Percentiles rank a stretch among this genome's conserved stretches.
Conservation (phyloP, 2,888 invertebrate genomes). For the Ptychoptera albimana region DNA sequence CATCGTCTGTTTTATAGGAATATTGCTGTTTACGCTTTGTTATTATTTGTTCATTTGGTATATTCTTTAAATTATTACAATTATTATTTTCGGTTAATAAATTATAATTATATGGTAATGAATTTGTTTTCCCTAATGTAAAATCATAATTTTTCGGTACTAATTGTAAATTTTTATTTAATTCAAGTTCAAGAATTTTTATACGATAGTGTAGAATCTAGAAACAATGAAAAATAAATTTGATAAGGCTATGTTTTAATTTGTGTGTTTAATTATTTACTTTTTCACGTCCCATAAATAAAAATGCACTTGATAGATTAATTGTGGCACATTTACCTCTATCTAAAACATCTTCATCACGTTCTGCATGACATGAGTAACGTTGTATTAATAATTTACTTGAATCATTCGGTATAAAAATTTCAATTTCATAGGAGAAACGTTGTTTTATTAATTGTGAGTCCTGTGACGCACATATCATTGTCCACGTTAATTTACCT, state of each 20-base stretch:
- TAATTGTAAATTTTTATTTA: conserved; percentile 4
- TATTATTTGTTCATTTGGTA: not conserved
- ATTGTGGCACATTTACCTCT: conserved; percentile 27
- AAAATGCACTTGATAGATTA: conserved; percentile 19
- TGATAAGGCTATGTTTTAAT: not conserved
- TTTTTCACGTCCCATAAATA: conserved; percentile 21
- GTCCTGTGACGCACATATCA: conserved; percentile 23
- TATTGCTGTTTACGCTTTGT: no score
- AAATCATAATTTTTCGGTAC: conserved; percentile 13
- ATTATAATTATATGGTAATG: not conserved
- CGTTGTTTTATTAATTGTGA: conserved; percentile 20
- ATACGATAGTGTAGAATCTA: conserved; percentile 24
- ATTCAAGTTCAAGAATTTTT: conserved; percentile 19
- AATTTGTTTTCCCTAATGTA: not conserved
- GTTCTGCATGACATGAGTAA: conserved; percentile 27
- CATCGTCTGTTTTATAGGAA: not conserved
- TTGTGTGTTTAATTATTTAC: conserved; percentile 12
- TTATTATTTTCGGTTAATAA: not conserved
- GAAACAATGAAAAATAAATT: not conserved
- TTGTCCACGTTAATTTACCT: conserved; percentile 20
- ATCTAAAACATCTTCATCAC: conserved; percentile 24
- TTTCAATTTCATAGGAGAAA: conserved; percentile 26
- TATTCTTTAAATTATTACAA: not conserved
- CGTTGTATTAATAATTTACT: conserved; percentile 25
- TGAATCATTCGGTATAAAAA: conserved; percentile 23